Percentiles rank a stretch among this genome's conserved stretches.
Conservation (phyloP, 2,113 vertebrate genomes). For the Hyla sarda region DNA sequence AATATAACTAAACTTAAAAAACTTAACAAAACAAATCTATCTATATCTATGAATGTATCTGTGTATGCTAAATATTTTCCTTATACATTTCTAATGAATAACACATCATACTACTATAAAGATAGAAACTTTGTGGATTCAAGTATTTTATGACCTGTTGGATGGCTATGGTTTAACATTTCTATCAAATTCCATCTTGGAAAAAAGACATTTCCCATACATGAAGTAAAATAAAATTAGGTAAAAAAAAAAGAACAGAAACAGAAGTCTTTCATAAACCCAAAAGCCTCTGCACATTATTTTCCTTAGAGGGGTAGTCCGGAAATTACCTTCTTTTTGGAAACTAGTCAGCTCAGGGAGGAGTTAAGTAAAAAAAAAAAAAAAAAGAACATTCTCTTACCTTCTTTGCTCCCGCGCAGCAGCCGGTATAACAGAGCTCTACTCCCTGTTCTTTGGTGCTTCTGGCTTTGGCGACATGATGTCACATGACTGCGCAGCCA, state of each 20-base stretch:
- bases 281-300: background rate
- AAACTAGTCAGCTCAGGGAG: too few species aligned
- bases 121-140: slow-evolving; percentile 63
- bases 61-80: background rate
- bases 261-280: slow-evolving; percentile 26
- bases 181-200: slow-evolving; percentile 48
- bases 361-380: too few species aligned
- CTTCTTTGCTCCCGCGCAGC: too few species aligned
- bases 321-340: too few species aligned
- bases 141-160: slow-evolving; percentile 60
- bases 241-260: background rate
- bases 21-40: background rate
- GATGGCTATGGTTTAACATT: slow-evolving; percentile 41
- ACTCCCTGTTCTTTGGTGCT: too few species aligned
- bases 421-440: too few species aligned
- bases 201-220: slow-evolving; percentile 52
- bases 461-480: too few species aligned
- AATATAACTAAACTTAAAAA: background rate
- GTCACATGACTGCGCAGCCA: too few species aligned
- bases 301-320: too few species aligned
- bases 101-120: slow-evolving; percentile 65
- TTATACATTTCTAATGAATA: slow-evolving; percentile 31
- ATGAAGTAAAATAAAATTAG: slow-evolving; percentile 28
- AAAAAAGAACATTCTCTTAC: too few species aligned
- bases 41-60: background rate